These are phyloP conservation scores for Oryctolagus cuniculus DNA, from an alignment of 2,113 vertebrate species.

Conservation along the genomic window DNA sequence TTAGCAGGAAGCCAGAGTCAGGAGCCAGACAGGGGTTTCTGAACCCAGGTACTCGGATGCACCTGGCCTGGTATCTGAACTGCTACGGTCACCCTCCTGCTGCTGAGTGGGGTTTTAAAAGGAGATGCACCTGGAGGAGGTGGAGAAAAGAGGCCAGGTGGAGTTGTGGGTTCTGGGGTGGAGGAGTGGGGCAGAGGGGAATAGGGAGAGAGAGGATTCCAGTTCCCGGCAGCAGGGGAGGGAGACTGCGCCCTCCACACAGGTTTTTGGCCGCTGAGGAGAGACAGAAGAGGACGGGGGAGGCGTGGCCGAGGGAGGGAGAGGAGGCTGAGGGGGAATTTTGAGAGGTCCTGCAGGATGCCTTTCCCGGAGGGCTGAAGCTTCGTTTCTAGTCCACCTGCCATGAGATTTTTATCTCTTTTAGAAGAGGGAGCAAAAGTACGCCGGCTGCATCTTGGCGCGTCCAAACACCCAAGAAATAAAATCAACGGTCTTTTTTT, in stretches of 20 bases:
- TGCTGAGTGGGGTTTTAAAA: neutral
- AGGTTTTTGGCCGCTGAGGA: neutral
- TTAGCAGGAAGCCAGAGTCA: too few relatives aligned
- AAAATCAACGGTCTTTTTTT: neutral
- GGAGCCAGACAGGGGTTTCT: too few relatives aligned
- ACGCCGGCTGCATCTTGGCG: neutral
- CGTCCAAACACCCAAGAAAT: neutral
- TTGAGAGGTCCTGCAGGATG: neutral
- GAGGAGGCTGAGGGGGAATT: neutral
- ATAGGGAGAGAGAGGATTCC: too few relatives aligned
- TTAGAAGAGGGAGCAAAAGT: neutral
- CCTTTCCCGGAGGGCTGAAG: neutral
- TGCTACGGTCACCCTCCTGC: too few relatives aligned
- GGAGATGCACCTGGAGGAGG: neutral
- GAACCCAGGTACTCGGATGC: too few relatives aligned
- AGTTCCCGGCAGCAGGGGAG: rapidly evolving
- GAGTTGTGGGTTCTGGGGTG: too few relatives aligned
- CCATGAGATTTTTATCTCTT: conserved; percentile 23
- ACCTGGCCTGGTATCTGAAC: too few relatives aligned
- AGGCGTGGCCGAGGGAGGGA: neutral
- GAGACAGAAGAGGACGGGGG: neutral
- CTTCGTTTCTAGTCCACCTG: neutral
- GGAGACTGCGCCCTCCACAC: too few relatives aligned
- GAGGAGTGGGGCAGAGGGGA: neutral
- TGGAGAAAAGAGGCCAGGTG: neutral